Evolutionary conservation across 1,140 invertebrate species (phyloP), one percentile per base, ranked within the genome.

Genomic region (Trachymyrmex septentrionalis): DNA sequence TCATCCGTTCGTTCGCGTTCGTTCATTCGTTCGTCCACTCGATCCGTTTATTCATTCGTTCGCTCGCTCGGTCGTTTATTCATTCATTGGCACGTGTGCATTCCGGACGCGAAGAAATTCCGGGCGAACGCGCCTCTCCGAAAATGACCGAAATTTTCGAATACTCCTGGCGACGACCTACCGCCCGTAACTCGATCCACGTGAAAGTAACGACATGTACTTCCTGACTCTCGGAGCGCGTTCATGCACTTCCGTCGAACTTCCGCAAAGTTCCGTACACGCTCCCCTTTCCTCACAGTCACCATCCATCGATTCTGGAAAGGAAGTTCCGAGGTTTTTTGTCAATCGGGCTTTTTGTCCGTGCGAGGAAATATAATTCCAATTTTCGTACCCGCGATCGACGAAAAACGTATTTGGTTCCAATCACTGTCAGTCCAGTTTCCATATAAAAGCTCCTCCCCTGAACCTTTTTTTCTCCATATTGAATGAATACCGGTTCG

Each of bases 101-200:
- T 89, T 89, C 88, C 87, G 78, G 53, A 64, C 50, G 57, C 55
- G 63, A 53, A 38, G 82, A 85, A 89, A 88, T 89, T 78, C 48
- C 10, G 34, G 27, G 24, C 55, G 30, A 48, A 19, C 34, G 34
- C 30, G 67, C 55, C 48, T 3, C 67, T 44, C 24, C 24, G 38
- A 27, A n/a, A n/a, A 24, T 38, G 55, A 48, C 69, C 38, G 69
- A 84, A 82, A 84, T 84, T 63, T 84, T 72, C 55, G n/a, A 75
- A 75, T 69, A 64, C 48, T 38, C 38, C n/a, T 30, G 4, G 19
- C 55, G 34, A 61, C 55, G 38, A 73, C 27, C 80, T 44, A 12
- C 53, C 24, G 64, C 19, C 24, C 69, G 69, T 48, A 84, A 84
- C 69, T 75, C 69, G 80, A 63, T 84, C 80, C 69, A 84, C 55